Evolutionary conservation across 2,797 vertebrate genomes (phyloP).

Genomic region (Melanogrammus aeglefinus): DNA sequence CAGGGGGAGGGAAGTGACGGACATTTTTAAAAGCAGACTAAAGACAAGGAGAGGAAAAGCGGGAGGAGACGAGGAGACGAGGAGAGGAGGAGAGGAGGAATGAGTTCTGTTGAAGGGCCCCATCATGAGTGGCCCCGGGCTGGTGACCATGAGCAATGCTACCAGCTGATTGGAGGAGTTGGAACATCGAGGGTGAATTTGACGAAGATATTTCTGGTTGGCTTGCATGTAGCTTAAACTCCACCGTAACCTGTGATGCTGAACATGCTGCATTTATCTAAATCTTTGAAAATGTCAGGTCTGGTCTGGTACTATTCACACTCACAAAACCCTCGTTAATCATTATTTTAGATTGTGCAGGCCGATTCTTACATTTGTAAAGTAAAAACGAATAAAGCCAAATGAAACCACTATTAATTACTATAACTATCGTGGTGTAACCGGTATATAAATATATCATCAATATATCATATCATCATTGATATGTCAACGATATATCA

Average conservation of each 20-base stretch:
- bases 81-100: background rate
- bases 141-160: background rate
- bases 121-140: background rate
- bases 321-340: no score
- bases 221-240: no score
- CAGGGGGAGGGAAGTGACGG: constrained; percentile 24
- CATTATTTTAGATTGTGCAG: no score
- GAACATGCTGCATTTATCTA: no score
- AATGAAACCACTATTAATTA: background rate
- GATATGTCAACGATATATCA: background rate
- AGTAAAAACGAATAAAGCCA: no score
- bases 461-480: no score
- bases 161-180: background rate
- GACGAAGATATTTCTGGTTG: background rate
- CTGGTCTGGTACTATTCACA: no score
- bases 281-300: no score
- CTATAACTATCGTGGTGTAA: background rate
- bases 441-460: no score
- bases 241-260: no score
- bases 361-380: no score
- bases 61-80: background rate
- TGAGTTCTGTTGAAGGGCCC: background rate
- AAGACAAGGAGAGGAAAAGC: background rate
- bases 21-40: constrained; percentile 25
- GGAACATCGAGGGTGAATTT: background rate